A percentile compares a stretch with the other conserved stretches of the same genome.
phyloP scores from a whole-genome alignment of 1,140 invertebrate genomes.

The Ips typographus region DNA sequence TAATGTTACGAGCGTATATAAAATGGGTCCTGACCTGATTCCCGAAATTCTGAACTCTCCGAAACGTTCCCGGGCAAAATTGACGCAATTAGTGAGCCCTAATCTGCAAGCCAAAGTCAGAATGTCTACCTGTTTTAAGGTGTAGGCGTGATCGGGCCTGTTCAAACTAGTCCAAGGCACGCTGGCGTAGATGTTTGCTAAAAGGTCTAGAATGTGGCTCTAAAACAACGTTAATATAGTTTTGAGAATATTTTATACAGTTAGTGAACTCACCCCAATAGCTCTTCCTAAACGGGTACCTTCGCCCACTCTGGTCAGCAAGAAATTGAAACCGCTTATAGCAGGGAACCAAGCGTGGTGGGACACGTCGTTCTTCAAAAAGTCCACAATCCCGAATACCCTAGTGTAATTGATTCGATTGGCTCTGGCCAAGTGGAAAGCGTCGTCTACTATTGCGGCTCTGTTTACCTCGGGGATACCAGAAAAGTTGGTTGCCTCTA shows the following conservation, averaged over 20 bases:
- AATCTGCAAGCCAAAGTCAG: slow-evolving; percentile 58
- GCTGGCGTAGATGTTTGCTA: slow-evolving; percentile 26
- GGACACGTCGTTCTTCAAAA: slow-evolving; percentile 62
- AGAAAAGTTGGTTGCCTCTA: slow-evolving; percentile 55
- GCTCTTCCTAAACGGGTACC: slow-evolving; percentile 16
- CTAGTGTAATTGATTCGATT: slow-evolving; percentile 52
- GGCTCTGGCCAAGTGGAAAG: slow-evolving; percentile 63
- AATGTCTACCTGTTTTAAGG: slow-evolving; percentile 52
- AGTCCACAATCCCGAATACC: slow-evolving; percentile 60
- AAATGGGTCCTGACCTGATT: slow-evolving; percentile 27
- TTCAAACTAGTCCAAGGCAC: slow-evolving; percentile 33
- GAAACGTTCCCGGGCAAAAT: slow-evolving; percentile 46
- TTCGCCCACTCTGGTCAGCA: slow-evolving; percentile 46
- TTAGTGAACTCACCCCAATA: slow-evolving; percentile 21
- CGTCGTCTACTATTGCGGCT: slow-evolving; percentile 79
- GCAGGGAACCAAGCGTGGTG: slow-evolving; percentile 68
- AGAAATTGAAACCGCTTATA: slow-evolving; percentile 56
- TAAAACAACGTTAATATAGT: slow-evolving; percentile 12
- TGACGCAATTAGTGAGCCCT: slow-evolving; percentile 54
- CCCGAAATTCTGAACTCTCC: slow-evolving; percentile 26
- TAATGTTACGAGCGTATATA: not conserved
- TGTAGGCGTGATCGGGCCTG: slow-evolving; percentile 47
- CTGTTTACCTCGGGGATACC: slow-evolving; percentile 70
- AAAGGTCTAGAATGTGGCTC: slow-evolving; percentile 20
- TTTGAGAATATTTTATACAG: not conserved